phyloP scores from a whole-genome alignment of 2,797 vertebrate species.

The Myiothlypis chrysogaster region DNA sequence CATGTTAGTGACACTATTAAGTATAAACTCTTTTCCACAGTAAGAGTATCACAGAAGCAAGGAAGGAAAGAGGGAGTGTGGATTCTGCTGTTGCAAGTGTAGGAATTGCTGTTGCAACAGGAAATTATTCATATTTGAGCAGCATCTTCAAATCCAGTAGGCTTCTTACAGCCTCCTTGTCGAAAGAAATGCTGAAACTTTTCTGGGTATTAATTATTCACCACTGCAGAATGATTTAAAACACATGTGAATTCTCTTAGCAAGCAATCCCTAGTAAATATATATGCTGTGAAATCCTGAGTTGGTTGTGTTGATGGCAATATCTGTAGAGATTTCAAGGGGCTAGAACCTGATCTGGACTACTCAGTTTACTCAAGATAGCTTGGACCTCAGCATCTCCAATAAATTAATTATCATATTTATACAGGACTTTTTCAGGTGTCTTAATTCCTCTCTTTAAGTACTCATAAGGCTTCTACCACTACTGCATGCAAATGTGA shows the following conservation, averaged over 20 bases:
- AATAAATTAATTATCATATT: background rate
- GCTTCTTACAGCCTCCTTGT: background rate
- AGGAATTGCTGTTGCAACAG: background rate
- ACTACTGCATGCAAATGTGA: background rate
- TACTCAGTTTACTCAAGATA: background rate
- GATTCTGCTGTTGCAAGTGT: background rate
- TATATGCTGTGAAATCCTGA: background rate
- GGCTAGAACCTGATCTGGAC: background rate
- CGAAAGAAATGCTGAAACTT: background rate
- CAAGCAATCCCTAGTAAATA: background rate
- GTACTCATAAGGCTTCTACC: background rate
- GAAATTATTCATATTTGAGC: background rate
- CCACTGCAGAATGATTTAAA: background rate
- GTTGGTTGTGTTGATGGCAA: background rate
- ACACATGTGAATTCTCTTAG: background rate
- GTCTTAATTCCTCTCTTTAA: background rate
- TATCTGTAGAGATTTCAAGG: background rate
- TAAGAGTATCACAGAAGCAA: background rate
- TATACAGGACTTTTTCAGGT: background rate
- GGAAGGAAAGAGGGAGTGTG: background rate
- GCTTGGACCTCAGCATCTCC: background rate
- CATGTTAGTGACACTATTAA: background rate
- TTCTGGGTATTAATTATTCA: conserved; percentile 8
- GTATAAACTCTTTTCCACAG: background rate
- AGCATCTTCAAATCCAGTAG: background rate